Base-by-base conservation (phyloP, 30 jellyfish, hydroid and myxozoan genomes). In the Aurelia sp. region DNA sequence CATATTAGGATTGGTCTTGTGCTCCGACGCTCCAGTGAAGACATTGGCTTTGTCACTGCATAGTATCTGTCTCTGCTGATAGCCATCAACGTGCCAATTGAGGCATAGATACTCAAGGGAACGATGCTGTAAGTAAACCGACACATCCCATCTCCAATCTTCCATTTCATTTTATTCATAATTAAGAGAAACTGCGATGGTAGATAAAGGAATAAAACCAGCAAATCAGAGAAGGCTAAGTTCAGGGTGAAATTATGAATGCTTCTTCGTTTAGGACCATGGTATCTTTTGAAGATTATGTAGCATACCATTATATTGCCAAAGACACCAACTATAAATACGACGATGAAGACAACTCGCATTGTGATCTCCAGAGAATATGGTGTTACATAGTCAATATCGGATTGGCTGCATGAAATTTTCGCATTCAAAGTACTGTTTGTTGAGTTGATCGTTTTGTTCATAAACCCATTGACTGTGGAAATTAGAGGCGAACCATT, bases 241-340 rank as follows among this genome's bases (percentile, higher is more conserved):
- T 94, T 94, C 50, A 94, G 78, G 8, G 97, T 94, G 85, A 89
- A 94, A 55, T 84, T 75, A 78, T 94, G 99, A 16, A 94, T 94
- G 19, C 89, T 87, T 17, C 98, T 97, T 33, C 98, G 67, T 80
- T 87, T 92, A 53, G 87, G 33, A n/a, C 71, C 84, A n/a, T 59
- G 84, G 50, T 69, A 59, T 50, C 82, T 66, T 59, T 79, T 69
- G 63, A 73, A n/a, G 15, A 94, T 91, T n/a, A 89, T 96, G 19
- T 75, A 91, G 69, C 93, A 89, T 61, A 96, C 92, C 81, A 89
- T 58, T 33, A 80, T 52, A 78, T 94, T 94, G 21, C 97, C 97
- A 50, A 84, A 17, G 33, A 94, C 79, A 10, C 99, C 99, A 40
- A 80, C 69, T 13, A 73, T 30, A 40, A 94, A 88, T 16, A 89